Base-by-base conservation (phyloP, 2,888 invertebrate genomes). In the Drosophila anomalipes region DNA sequence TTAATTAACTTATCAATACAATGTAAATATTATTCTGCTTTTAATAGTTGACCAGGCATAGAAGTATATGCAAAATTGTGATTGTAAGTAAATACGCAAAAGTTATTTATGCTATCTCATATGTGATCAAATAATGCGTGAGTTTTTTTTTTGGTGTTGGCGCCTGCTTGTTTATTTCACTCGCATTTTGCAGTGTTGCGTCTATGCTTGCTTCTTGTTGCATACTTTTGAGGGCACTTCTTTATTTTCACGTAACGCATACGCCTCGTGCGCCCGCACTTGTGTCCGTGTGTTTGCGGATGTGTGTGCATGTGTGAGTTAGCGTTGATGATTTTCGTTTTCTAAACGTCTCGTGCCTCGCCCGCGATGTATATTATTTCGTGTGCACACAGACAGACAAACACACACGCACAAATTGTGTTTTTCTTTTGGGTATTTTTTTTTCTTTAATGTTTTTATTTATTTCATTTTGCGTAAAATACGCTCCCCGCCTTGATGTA, bases 381-480 rank as follows among this genome's bases (percentile, higher is more conserved):
- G 81, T 76, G 75, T 78, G 71, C 69, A 65, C 59, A 59, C 70
- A 70, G 54, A 74, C 74, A 53, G 58, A 44, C 32, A 41, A 39
- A 49, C 28, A 53, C 19, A 54, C 22, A 35, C 33, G 26, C 47
- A 47, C 59, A 44, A 16, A 47, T 30, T 63, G 61, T 56, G 66
- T 77, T 82, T 57, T 57, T 9, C 16, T 70, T 59, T 37, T 52
- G 26, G 5, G 32, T 63, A 16, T 65, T 70, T 63, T 60, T 51
- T 33, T 60, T 39, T 75, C 37, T 68, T 61, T 63, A 22, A 32
- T 58, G 47, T 49, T 70, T 75, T 65, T 78, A 74, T 70, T 76
- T 74, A 71, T 82, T 87, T 79, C 74, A 75, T 78, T 87, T 81
- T 75, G 80, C 80, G 83, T 78, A 60, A 86, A 86, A 82, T 85